Evolutionary conservation across 1,140 invertebrate species (phyloP).

Genomic region (Laodelphax striatellus): DNA sequence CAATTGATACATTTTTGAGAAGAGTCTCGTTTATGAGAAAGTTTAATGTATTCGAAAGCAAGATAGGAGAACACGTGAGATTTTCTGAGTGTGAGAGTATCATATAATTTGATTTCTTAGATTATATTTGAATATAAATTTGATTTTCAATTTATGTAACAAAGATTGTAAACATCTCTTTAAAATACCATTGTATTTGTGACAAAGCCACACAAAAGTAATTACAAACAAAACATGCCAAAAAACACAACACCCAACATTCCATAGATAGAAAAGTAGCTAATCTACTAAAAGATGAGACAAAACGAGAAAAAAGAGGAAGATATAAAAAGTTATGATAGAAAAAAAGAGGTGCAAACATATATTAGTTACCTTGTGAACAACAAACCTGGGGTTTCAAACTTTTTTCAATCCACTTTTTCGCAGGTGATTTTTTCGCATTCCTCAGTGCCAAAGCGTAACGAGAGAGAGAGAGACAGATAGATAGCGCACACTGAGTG

Average conservation of each 20-base stretch:
- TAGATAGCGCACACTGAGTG: background rate
- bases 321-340: constrained; percentile 18
- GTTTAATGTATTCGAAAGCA: too few species aligned
- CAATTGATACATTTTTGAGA: too few species aligned
- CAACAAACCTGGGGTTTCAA: constrained; percentile 41
- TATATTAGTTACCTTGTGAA: constrained; percentile 33
- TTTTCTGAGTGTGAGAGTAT: too few species aligned
- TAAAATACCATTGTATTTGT: constrained; percentile 1
- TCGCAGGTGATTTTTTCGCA: constrained; percentile 44
- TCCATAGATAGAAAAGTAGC: too few species aligned
- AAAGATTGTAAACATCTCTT: background rate
- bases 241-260: too few species aligned
- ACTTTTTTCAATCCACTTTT: constrained; percentile 25
- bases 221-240: constrained; percentile 11
- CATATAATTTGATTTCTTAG: too few species aligned
- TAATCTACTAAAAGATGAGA: background rate
- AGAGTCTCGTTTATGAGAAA: too few species aligned
- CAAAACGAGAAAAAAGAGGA: constrained; percentile 1
- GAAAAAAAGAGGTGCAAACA: constrained; percentile 16
- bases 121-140: too few species aligned
- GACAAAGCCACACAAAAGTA: constrained; percentile 4
- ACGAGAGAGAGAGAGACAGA: constrained; percentile 15
- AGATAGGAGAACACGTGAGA: too few species aligned
- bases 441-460: constrained; percentile 44
- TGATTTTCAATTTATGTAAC: too few species aligned